phyloP scores from a whole-genome alignment of 23 tunicate genomes.

The Oikopleura dioica region DNA sequence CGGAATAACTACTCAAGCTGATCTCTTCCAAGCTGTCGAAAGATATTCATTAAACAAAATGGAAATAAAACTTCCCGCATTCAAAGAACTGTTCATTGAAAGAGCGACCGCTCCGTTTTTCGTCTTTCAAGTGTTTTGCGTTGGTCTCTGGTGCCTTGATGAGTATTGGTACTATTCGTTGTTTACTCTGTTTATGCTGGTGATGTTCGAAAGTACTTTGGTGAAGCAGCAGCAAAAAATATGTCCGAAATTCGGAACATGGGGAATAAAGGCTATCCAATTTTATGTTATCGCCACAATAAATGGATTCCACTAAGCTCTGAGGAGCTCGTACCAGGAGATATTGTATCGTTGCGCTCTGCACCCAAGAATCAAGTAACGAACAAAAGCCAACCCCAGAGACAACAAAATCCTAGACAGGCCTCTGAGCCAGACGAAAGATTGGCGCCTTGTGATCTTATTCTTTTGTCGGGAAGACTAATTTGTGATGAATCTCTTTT shows the following conservation, averaged over 20 bases:
- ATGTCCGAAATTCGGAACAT: slow-evolving; percentile 87
- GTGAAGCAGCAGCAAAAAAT: slow-evolving; percentile 73
- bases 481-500: slow-evolving; percentile 84
- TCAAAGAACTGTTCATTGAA: slow-evolving; percentile 54
- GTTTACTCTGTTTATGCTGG: slow-evolving; percentile 69
- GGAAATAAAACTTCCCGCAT: slow-evolving; percentile 78
- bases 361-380: no score
- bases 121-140: slow-evolving; percentile 80
- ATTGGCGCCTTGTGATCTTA: slow-evolving; percentile 52
- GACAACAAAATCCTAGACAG: no score
- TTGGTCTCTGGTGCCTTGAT: slow-evolving; percentile 82
- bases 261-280: slow-evolving; percentile 57
- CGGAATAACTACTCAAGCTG: no score
- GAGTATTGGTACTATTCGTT: slow-evolving; percentile 94
- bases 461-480: slow-evolving; percentile 46
- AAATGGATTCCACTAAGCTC: slow-evolving; percentile 45
- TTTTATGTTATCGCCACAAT: slow-evolving; percentile 38
- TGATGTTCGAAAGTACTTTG: slow-evolving; percentile 57
- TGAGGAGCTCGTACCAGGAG: slow-evolving; percentile 54
- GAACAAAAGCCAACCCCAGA: no score
- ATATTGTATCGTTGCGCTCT: slow-evolving; percentile 35
- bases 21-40: no score
- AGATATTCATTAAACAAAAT: no score
- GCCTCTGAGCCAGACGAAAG: slow-evolving; percentile 19
- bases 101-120: slow-evolving; percentile 93